Percentiles rank a stretch among this genome's conserved stretches.
These are phyloP conservation scores for Papilio machaon DNA, from an alignment of 1,140 invertebrate genomes.

Conservation along the genomic window DNA sequence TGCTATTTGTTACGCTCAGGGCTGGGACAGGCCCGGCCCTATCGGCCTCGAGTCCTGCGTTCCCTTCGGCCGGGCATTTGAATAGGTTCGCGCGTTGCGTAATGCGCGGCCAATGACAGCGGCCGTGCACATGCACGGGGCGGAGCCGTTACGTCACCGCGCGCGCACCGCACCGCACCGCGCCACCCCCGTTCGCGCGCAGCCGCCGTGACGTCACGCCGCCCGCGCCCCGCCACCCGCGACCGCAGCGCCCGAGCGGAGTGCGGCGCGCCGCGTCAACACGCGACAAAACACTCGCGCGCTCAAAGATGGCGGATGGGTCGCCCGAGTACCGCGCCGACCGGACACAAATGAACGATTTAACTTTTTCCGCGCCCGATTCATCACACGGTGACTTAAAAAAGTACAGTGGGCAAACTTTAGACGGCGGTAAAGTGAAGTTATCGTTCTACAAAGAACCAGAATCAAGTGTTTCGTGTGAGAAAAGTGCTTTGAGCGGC, in stretches of 20 bases:
- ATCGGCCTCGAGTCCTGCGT: constrained; percentile 67
- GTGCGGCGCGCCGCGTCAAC: constrained; percentile 66
- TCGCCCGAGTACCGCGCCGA: constrained; percentile 67
- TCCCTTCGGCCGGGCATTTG: constrained; percentile 75
- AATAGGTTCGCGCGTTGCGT: constrained; percentile 77
- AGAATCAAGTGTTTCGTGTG: constrained; percentile 75
- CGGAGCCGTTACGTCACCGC: constrained; percentile 78
- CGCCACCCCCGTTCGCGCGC: constrained; percentile 72
- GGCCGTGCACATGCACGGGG: constrained; percentile 76
- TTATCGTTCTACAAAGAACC: constrained; percentile 77
- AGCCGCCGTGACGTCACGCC: constrained; percentile 78
- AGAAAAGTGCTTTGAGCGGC: constrained; percentile 77
- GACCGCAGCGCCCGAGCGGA: constrained; percentile 70
- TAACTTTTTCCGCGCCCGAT: constrained; percentile 78
- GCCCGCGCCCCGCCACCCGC: constrained; percentile 62
- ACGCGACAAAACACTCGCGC: constrained; percentile 79
- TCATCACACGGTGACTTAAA: constrained; percentile 77
- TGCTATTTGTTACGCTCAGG: constrained; percentile 76
- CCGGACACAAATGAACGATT: constrained; percentile 71
- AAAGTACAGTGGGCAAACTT: constrained; percentile 74
- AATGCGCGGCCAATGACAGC: constrained; percentile 79
- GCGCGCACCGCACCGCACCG: constrained; percentile 66
- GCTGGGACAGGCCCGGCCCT: constrained; percentile 73
- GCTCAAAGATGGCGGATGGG: constrained; percentile 82
- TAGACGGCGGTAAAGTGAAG: constrained; percentile 68